A percentile compares a stretch with the other conserved stretches of the same genome.
Conservation (phyloP, 2,113 vertebrate genomes). For the Sarotherodon lohbergeri region DNA sequence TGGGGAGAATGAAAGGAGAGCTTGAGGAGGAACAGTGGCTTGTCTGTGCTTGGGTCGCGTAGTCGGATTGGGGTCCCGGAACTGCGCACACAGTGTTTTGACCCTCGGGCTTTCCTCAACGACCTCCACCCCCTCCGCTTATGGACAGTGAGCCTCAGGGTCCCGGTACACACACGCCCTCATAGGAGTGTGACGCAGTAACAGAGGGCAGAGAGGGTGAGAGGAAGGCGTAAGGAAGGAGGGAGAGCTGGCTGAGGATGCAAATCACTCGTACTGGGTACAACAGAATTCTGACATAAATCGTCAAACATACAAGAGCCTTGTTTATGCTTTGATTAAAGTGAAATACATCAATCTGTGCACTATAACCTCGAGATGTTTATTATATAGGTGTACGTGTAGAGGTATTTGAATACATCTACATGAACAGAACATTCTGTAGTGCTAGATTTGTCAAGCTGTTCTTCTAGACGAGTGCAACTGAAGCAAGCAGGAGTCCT, state of each 20-base stretch:
- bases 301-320: conserved; percentile 20
- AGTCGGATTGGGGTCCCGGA: conserved; percentile 61
- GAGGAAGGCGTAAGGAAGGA: neutral
- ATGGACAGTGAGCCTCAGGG: conserved; percentile 47
- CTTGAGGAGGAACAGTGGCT: conserved; percentile 70
- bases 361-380: neutral
- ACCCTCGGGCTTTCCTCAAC: conserved; percentile 58
- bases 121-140: conserved; percentile 56
- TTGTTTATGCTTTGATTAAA: neutral
- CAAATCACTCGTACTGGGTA: conserved; percentile 37
- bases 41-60: conserved; percentile 54
- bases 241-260: neutral
- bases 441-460: neutral
- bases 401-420: neutral
- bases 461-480: neutral
- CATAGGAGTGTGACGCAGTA: conserved; percentile 51
- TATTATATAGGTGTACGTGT: too few species aligned
- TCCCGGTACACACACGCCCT: conserved; percentile 46
- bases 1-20: conserved; percentile 65
- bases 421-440: neutral
- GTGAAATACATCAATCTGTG: neutral
- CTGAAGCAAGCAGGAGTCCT: neutral
- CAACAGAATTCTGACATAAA: conserved; percentile 29
- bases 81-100: conserved; percentile 72
- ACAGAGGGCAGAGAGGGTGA: conserved; percentile 6